Conservation (phyloP, 1,140 invertebrate species). For the Formica exsecta region DNA sequence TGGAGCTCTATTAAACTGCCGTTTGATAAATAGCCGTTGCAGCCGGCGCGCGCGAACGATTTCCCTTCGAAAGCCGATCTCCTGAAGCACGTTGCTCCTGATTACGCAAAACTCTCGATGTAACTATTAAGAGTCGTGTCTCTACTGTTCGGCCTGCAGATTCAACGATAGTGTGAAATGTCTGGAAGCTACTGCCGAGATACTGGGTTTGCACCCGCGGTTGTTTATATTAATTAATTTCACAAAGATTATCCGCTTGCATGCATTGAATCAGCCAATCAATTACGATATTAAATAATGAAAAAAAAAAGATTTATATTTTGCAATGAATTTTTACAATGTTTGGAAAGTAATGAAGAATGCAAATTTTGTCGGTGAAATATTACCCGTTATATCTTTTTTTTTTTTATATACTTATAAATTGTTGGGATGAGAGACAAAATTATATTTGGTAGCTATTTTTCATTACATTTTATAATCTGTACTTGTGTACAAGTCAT, state of each 20-base stretch:
- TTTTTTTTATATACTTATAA: not conserved
- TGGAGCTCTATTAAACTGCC: constrained; percentile 43
- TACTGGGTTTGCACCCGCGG: constrained; percentile 22
- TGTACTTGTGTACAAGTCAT: not conserved
- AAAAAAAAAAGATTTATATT: not conserved
- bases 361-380: not conserved
- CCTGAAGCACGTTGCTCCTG: not conserved
- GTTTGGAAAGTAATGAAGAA: not conserved
- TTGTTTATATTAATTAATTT: constrained; percentile 60
- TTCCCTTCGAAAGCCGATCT: constrained; percentile 2
- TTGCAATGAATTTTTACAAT: not conserved
- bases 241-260: constrained; percentile 26
- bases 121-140: constrained; percentile 19
- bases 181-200: constrained; percentile 12
- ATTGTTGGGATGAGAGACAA: not conserved
- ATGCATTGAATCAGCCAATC: not conserved
- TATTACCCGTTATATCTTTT: not conserved
- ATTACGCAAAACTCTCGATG: constrained; percentile 45
- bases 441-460: not conserved
- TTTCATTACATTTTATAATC: not conserved
- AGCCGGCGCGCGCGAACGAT: constrained; percentile 5
- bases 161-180: constrained; percentile 42
- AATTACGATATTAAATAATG: constrained; percentile 8
- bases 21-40: constrained; percentile 40
- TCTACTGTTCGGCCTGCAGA: constrained; percentile 6